Conservation (phyloP, 2,797 vertebrate genomes). For the Dendrocincla fuliginosa region DNA sequence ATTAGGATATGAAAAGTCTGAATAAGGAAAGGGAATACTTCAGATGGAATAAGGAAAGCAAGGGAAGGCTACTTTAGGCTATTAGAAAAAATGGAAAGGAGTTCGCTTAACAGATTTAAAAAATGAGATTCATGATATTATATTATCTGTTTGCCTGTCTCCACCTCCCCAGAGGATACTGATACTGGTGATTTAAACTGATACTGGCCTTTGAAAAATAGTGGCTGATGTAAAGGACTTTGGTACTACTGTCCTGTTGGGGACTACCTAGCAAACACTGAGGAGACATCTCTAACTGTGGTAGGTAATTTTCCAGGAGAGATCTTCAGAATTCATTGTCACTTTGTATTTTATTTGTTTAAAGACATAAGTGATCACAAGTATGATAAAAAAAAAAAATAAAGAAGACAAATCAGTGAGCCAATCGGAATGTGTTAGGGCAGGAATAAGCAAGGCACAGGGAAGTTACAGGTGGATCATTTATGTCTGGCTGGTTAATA, state of each 20-base stretch:
- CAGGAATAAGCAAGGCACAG: not conserved
- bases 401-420: not conserved
- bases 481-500: not conserved
- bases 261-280: not conserved
- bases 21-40: not conserved
- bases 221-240: not conserved
- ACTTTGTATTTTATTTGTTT: not conserved
- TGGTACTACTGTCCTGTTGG: not conserved
- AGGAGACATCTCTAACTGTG: not conserved
- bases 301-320: not conserved
- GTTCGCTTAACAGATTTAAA: not conserved
- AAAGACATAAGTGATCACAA: fast-evolving
- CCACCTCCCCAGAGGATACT: not conserved
- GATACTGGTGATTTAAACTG: not conserved
- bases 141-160: not conserved
- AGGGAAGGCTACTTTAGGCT: not conserved
- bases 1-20: not conserved
- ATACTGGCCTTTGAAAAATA: not conserved
- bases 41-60: not conserved
- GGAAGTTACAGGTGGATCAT: not conserved
- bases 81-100: not conserved
- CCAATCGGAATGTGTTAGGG: fast-evolving
- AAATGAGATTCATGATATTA: not conserved
- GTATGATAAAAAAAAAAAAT: not conserved
- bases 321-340: not conserved